Evolutionary conservation across 2,888 invertebrate genomes (phyloP).

Genomic region (Pyrocoelia pectoralis): DNA sequence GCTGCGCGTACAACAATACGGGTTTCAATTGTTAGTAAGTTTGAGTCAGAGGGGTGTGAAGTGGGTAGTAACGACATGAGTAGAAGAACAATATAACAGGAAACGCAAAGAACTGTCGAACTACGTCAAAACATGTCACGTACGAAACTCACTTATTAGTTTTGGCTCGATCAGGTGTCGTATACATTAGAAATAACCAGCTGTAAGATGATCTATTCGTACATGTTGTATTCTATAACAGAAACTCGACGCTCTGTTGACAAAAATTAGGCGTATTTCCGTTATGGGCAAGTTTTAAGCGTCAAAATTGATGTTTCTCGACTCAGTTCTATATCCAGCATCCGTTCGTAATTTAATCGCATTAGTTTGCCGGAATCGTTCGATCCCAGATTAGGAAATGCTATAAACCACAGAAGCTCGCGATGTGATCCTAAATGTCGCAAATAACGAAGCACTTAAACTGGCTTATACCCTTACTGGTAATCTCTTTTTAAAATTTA

Average conservation of each 20-base stretch:
- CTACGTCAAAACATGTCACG: conserved; percentile 47
- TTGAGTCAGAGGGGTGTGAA: conserved; percentile 30
- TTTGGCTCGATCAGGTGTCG: conserved; percentile 44
- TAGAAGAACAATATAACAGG: conserved; percentile 38
- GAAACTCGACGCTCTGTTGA: conserved; percentile 49
- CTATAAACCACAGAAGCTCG: conserved; percentile 45
- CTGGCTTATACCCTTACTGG: conserved; percentile 25
- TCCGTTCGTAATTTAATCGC: conserved; percentile 45
- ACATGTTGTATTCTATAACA: conserved; percentile 23
- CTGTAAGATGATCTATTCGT: conserved; percentile 36
- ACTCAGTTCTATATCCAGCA: conserved; percentile 37
- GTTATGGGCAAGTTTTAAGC: conserved; percentile 27
- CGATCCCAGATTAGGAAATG: conserved; percentile 45
- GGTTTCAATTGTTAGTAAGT: conserved; percentile 33
- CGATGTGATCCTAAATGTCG: conserved; percentile 34
- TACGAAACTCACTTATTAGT: conserved; percentile 29
- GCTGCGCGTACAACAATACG: conserved; percentile 34
- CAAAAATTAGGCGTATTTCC: conserved; percentile 50
- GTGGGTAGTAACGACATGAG: conserved; percentile 19
- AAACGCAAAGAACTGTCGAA: conserved; percentile 45
- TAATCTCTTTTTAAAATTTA: conserved; percentile 24
- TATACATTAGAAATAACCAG: conserved; percentile 31
- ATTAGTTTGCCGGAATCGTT: conserved; percentile 46
- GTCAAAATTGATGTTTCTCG: conserved; percentile 32
- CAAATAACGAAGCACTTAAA: conserved; percentile 34